These are phyloP conservation scores for Kuschelorhynchus macadamiae DNA, from an alignment of 2,888 invertebrate genomes.

Conservation along the genomic window DNA sequence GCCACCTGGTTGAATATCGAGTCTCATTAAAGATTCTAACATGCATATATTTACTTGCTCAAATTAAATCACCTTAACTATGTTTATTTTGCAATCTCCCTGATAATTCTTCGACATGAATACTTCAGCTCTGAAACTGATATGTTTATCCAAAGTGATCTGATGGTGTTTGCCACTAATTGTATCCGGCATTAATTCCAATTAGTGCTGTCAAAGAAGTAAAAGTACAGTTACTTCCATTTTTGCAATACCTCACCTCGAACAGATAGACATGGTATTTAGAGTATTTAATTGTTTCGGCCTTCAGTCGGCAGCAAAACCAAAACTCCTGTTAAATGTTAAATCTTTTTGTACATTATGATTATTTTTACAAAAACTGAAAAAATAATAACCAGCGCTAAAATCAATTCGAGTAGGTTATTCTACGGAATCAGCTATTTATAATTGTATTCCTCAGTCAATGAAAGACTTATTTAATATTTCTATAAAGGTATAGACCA, in stretches of 20 bases:
- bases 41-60: slow-evolving; percentile 3
- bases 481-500: too few relatives aligned
- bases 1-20: neutral
- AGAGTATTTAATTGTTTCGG: slow-evolving; percentile 7
- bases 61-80: slow-evolving; percentile 11
- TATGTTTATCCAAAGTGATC: slow-evolving; percentile 34
- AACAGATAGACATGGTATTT: slow-evolving; percentile 8
- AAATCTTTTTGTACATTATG: too few relatives aligned
- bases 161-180: slow-evolving; percentile 51
- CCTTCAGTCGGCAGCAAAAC: too few relatives aligned
- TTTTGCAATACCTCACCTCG: slow-evolving; percentile 2
- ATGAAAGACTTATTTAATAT: too few relatives aligned
- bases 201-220: slow-evolving; percentile 50
- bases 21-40: slow-evolving; percentile 1
- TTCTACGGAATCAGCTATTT: too few relatives aligned
- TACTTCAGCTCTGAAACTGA: slow-evolving; percentile 26
- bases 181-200: slow-evolving; percentile 54
- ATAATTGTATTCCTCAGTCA: too few relatives aligned
- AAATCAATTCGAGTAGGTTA: too few relatives aligned
- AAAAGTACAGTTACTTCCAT: slow-evolving; percentile 20
- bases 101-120: slow-evolving; percentile 25
- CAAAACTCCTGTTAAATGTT: too few relatives aligned
- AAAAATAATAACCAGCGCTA: too few relatives aligned
- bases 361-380: too few relatives aligned
- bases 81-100: slow-evolving; percentile 16